Conservation (phyloP, 37 sponge, comb jelly and placozoan species). For the Halichondria panicea region DNA sequence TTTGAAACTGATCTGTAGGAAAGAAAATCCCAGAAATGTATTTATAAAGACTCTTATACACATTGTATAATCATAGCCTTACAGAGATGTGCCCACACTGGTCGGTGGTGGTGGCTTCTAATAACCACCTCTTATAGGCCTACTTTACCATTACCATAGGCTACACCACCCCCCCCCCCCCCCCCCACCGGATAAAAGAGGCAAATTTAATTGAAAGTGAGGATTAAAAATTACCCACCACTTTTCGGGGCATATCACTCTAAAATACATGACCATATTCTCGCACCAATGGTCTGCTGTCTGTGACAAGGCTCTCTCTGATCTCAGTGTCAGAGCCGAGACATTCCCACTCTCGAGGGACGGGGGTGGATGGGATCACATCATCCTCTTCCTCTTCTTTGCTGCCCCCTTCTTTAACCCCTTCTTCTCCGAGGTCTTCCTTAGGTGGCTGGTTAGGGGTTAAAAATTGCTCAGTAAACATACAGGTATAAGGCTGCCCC, state of each 20-base stretch:
- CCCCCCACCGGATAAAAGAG: no score
- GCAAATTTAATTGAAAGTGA: no score
- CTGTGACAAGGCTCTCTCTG: slow-evolving; percentile 44
- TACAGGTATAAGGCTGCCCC: neutral
- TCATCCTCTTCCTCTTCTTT: slow-evolving; percentile 74
- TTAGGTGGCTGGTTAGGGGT: slow-evolving; percentile 38
- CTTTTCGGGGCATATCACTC: no score
- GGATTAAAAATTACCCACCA: no score
- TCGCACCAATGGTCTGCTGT: slow-evolving; percentile 69
- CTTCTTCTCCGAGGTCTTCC: slow-evolving; percentile 41
- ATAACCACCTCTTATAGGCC: no score
- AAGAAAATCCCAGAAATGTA: neutral
- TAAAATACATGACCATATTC: no score
- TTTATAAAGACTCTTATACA: neutral
- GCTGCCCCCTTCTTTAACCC: slow-evolving; percentile 37
- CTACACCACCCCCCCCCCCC: no score
- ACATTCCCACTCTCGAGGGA: slow-evolving; percentile 81
- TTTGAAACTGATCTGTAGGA: slow-evolving; percentile 54
- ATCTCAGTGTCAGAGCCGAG: slow-evolving; percentile 89
- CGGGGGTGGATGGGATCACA: slow-evolving; percentile 74
- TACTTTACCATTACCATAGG: no score
- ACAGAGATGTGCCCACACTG: no score
- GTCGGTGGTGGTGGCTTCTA: no score
- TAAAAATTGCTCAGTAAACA: neutral
- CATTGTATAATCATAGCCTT: neutral